Base-by-base conservation (phyloP, 1,140 invertebrate genomes). In the Epicauta chinensis region DNA sequence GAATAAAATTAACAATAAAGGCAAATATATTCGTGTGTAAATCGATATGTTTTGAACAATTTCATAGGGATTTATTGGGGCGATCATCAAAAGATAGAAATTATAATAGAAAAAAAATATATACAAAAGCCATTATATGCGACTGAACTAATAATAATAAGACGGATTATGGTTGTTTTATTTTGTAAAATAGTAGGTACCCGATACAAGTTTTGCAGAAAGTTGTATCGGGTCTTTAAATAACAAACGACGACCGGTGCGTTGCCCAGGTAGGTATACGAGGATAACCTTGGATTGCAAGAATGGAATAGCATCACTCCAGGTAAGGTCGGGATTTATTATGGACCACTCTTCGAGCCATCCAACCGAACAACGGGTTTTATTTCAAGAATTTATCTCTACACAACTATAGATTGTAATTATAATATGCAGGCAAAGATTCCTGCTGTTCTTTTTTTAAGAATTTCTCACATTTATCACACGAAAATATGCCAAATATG, bases 321-420 rank as follows among this genome's bases (percentile, higher is more conserved):
- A 60, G 58, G 61, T 63, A 59, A 63, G 59, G 59, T 61, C 59
- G 56, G 59, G 57, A 61, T 63, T 63, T 63, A 63, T 63, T 61
- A 57, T 53, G 51, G 56, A 56, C 55, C 49, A 46, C 49, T 53
- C 45, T 50, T 49, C 37, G 29, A 17, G 36, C n/a, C 32, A 9
- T 37, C 49, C 38, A 16, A 43, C 41, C 15, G 30, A 23, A 57
- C 37, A 44, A 49, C 55, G 30, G 44, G 51, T 53, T 57, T 58
- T 47, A 55, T 55, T 60, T 54, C 39, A 56, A 53, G 45, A 53
- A 53, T 53, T 49, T 47, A 47, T 16, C 36, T 15, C 35, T 44
- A 41, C 6, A 23, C 34, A 23, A 34, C 39, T 32, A 16, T 40
- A 45, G 12, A 36, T 2, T 7, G 23, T 23, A 23, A 23, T 23